phyloP scores from a whole-genome alignment of 1,140 invertebrate genomes.

The Cataglyphis hispanica region DNA sequence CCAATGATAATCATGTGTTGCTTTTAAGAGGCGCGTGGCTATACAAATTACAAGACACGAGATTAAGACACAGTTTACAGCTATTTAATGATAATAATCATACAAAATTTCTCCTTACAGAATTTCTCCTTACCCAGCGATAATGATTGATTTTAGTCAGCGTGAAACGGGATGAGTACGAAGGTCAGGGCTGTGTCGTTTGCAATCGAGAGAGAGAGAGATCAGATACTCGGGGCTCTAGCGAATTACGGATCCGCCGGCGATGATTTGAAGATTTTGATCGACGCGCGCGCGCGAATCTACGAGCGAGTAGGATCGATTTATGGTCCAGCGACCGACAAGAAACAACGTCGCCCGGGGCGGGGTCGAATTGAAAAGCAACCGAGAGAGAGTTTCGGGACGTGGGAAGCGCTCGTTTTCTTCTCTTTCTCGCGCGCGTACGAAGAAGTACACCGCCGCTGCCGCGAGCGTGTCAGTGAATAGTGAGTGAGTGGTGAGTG shows the following conservation, averaged over 20 bases:
- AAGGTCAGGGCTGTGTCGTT: slow-evolving; percentile 53
- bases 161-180: slow-evolving; percentile 48
- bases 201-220: slow-evolving; percentile 45
- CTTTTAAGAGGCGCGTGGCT: background rate
- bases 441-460: slow-evolving; percentile 11
- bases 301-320: slow-evolving; percentile 68
- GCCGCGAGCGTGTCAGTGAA: slow-evolving; percentile 41
- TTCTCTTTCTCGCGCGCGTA: slow-evolving; percentile 32
- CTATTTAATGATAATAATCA: slow-evolving; percentile 50
- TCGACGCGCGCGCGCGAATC: slow-evolving; percentile 39
- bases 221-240: slow-evolving; percentile 23
- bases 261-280: slow-evolving; percentile 43
- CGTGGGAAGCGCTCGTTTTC: slow-evolving; percentile 75
- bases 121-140: slow-evolving; percentile 51
- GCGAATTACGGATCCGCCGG: slow-evolving; percentile 43
- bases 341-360: slow-evolving; percentile 72
- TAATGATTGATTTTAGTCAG: slow-evolving; percentile 46
- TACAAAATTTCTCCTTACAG: slow-evolving; percentile 38
- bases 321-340: slow-evolving; percentile 66
- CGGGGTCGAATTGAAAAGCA: slow-evolving; percentile 76
- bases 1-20: background rate
- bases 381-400: slow-evolving; percentile 73
- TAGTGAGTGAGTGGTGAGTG: slow-evolving; percentile 72
- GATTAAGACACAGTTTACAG: slow-evolving; percentile 41
- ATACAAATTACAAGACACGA: background rate